Percentiles rank a stretch among this genome's conserved stretches.
These are phyloP conservation scores for Willisornis vidua DNA, from an alignment of 2,113 vertebrate species.

Conservation along the genomic window DNA sequence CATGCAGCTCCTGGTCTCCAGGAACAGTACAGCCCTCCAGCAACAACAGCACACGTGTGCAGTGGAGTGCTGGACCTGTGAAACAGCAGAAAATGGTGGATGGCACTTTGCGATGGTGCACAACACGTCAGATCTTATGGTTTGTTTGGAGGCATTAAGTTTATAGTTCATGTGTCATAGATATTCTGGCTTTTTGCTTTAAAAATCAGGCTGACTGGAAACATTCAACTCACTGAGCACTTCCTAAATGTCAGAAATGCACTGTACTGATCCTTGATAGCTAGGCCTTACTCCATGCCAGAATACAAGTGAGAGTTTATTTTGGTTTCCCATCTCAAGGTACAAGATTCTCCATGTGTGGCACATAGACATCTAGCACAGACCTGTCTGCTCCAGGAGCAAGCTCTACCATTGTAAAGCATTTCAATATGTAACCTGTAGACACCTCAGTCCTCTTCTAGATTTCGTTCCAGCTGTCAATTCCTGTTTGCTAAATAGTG, in stretches of 20 bases:
- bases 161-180: not conserved
- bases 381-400: not conserved
- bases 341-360: not conserved
- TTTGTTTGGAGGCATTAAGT: rapidly evolving
- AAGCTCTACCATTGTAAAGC: not conserved
- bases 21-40: conserved; percentile 32
- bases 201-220: not conserved
- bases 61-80: not conserved
- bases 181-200: not conserved
- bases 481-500: not conserved
- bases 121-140: not conserved
- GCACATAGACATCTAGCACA: not conserved
- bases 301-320: not conserved
- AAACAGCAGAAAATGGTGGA: not conserved
- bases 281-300: not conserved
- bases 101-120: not conserved
- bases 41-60: rapidly evolving
- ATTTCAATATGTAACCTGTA: not conserved
- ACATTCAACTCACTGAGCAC: not conserved
- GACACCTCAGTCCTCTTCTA: not conserved
- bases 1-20: not conserved
- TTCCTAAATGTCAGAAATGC: not conserved
- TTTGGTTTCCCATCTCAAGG: not conserved
- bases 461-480: not conserved
- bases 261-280: not conserved